Conservation (phyloP, 2,888 invertebrate genomes). For the Acleris sparsana region DNA sequence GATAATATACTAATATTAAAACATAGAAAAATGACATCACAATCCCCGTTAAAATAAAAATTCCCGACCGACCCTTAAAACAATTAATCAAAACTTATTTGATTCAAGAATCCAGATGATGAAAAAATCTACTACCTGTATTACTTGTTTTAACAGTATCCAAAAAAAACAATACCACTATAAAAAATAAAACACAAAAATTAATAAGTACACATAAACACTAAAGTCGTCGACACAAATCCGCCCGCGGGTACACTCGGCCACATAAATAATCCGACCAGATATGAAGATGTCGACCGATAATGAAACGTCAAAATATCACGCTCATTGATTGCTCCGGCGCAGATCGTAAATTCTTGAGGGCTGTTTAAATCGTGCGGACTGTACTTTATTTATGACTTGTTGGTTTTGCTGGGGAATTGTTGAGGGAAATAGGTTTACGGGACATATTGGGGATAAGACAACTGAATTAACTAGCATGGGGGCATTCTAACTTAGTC, state of each 20-base stretch:
- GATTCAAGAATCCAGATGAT: too few relatives aligned
- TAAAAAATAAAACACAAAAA: not conserved
- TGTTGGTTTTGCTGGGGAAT: not conserved
- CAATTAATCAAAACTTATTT: too few relatives aligned
- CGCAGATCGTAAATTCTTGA: conserved; percentile 35
- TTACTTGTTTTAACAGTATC: too few relatives aligned
- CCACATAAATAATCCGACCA: conserved; percentile 70
- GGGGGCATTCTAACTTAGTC: too few relatives aligned
- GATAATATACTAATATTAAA: too few relatives aligned
- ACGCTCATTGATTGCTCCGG: conserved; percentile 51
- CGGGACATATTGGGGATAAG: not conserved
- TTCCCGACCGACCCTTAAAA: too few relatives aligned
- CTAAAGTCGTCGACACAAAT: conserved; percentile 38
- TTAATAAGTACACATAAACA: conserved; percentile 29
- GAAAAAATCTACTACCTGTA: too few relatives aligned
- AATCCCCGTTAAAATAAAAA: too few relatives aligned
- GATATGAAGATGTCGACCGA: conserved; percentile 78
- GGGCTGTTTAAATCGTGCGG: conserved; percentile 49
- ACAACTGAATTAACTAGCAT: too few relatives aligned
- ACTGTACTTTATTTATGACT: conserved; percentile 33
- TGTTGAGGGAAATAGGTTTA: not conserved
- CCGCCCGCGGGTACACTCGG: conserved; percentile 63
- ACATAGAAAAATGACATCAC: too few relatives aligned
- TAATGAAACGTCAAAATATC: conserved; percentile 80
- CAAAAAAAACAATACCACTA: too few relatives aligned